These are phyloP conservation scores for Thumatha senex DNA, from an alignment of 2,888 invertebrate genomes.

Conservation along the genomic window DNA sequence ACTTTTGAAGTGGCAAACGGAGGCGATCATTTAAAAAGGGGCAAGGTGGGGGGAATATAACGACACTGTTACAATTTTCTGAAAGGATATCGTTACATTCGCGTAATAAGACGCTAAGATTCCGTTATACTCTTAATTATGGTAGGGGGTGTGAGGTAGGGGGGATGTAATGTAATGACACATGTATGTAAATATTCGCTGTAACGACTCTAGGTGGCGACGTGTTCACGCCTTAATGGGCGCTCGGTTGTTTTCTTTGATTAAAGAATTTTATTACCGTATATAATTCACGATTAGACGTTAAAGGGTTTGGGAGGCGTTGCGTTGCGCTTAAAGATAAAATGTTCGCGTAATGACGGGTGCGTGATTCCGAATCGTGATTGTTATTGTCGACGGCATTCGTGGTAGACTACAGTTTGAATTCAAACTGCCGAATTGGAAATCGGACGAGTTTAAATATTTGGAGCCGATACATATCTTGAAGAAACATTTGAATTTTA, in stretches of 20 bases:
- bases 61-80: conserved; percentile 81
- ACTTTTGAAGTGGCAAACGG: conserved; percentile 61
- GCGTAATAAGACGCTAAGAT: conserved; percentile 84
- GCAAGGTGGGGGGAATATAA: conserved; percentile 55
- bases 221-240: conserved; percentile 78
- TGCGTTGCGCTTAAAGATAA: conserved; percentile 67
- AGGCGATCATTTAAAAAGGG: conserved; percentile 69
- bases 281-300: conserved; percentile 83
- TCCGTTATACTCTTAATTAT: conserved; percentile 83
- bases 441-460: conserved; percentile 19
- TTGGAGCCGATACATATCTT: conserved; percentile 12
- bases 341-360: conserved; percentile 75
- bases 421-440: conserved; percentile 38
- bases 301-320: conserved; percentile 71
- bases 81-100: conserved; percentile 81
- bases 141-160: conserved; percentile 42
- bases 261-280: conserved; percentile 83
- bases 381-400: conserved; percentile 62
- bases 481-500: conserved; percentile 10
- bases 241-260: conserved; percentile 82
- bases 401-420: conserved; percentile 37
- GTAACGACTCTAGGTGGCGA: conserved; percentile 80
- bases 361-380: conserved; percentile 80
- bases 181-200: conserved; percentile 82
- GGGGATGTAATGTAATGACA: conserved; percentile 73